These are phyloP conservation scores for Stratiomys singularior DNA, from an alignment of 2,888 invertebrate genomes.

Conservation along the genomic window DNA sequence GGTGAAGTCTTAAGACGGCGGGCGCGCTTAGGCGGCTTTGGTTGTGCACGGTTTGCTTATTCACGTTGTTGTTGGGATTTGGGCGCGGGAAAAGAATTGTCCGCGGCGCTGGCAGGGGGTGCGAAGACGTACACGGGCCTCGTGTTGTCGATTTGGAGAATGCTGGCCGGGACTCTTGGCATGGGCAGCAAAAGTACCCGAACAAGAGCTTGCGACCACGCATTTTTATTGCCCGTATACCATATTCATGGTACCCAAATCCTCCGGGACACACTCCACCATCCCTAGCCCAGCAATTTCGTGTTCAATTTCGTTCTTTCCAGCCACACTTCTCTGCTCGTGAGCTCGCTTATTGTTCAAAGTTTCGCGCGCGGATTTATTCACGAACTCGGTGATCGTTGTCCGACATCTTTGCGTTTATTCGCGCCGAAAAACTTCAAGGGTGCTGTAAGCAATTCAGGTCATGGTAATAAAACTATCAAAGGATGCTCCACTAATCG, in stretches of 20 bases:
- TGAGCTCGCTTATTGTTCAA: not conserved
- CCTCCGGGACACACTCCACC: not conserved
- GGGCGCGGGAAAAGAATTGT: not conserved
- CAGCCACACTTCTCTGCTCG: not conserved
- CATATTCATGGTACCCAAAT: not conserved
- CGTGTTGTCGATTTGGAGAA: not conserved
- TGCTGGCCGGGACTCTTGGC: not conserved
- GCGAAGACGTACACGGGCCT: not conserved
- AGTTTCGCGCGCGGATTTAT: slow-evolving; percentile 16
- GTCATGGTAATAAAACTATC: too few relatives aligned
- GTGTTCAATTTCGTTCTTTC: slow-evolving; percentile 1
- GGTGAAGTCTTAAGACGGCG: slow-evolving; percentile 43
- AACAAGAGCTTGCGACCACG: slow-evolving; percentile 21
- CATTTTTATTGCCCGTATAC: slow-evolving; percentile 37
- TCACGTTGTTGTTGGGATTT: not conserved
- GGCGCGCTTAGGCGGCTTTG: slow-evolving; percentile 25
- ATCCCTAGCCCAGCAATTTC: not conserved
- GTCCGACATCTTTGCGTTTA: too few relatives aligned
- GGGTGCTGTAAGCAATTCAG: too few relatives aligned
- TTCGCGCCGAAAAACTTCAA: too few relatives aligned
- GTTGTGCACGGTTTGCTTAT: not conserved
- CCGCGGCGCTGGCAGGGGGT: not conserved
- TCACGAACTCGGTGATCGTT: not conserved
- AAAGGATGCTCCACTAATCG: too few relatives aligned
- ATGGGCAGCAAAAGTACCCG: slow-evolving; percentile 17